Conservation (phyloP, 1,140 invertebrate genomes). For the Diachasma alloeum region DNA sequence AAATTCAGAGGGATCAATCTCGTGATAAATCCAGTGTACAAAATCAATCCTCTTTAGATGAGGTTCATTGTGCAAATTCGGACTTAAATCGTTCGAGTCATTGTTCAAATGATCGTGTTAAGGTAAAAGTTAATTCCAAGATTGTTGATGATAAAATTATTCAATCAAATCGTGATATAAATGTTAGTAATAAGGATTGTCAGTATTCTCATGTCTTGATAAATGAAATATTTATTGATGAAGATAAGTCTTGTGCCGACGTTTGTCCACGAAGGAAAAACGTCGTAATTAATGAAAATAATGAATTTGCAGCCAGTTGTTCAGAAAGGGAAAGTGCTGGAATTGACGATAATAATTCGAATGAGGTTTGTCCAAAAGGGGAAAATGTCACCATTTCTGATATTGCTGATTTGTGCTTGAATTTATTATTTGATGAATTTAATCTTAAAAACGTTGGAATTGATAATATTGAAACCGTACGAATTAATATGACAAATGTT, state of each 20-base stretch:
- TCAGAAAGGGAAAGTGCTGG: too few relatives aligned
- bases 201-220: too few relatives aligned
- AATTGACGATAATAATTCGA: not conserved
- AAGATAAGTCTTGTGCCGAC: too few relatives aligned
- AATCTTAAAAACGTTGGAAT: not conserved
- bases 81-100: not conserved
- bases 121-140: too few relatives aligned
- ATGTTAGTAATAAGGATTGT: too few relatives aligned
- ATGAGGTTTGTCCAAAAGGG: not conserved
- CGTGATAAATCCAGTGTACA: not conserved
- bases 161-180: too few relatives aligned
- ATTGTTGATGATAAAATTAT: too few relatives aligned
- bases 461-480: not conserved
- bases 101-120: too few relatives aligned
- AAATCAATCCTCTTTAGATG: not conserved
- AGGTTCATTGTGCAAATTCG: not conserved
- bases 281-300: too few relatives aligned
- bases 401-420: not conserved
- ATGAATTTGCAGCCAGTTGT: too few relatives aligned
- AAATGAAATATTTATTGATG: too few relatives aligned
- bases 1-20: not conserved
- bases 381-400: not conserved
- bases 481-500: not conserved
- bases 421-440: not conserved
- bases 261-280: too few relatives aligned